Evolutionary conservation across 2,113 vertebrate species (phyloP).

Genomic region (Siniperca chuatsi): DNA sequence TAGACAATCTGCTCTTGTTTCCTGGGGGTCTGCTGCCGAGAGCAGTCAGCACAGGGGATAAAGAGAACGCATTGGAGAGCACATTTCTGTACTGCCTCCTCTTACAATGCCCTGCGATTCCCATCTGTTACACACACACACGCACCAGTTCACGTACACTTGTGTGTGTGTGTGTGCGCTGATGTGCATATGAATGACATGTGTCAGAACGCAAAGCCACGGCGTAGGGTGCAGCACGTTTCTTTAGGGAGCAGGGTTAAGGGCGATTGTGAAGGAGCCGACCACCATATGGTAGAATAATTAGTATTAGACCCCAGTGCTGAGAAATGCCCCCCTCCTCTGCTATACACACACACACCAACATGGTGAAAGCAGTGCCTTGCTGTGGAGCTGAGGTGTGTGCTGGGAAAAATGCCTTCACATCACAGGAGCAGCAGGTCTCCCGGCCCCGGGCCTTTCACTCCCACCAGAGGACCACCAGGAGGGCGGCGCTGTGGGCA

Average conservation of each 20-base stretch:
- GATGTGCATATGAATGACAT: conserved; percentile 91
- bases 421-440: conserved; percentile 86
- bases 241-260: conserved; percentile 84
- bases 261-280: conserved; percentile 88
- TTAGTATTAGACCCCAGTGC: conserved; percentile 93
- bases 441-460: conserved; percentile 50
- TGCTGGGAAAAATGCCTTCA: conserved; percentile 89
- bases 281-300: conserved; percentile 98
- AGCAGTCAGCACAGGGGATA: conserved; percentile 90
- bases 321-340: conserved; percentile 84
- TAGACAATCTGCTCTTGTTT: conserved; percentile 94
- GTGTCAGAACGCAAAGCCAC: conserved; percentile 92
- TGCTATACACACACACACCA: conserved; percentile 20
- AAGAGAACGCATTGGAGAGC: conserved; percentile 85
- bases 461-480: conserved; percentile 60
- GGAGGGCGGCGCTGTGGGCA: conserved; percentile 74
- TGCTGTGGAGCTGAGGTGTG: conserved; percentile 88
- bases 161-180: conserved; percentile 48
- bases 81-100: conserved; percentile 90
- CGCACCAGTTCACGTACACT: conserved; percentile 31
- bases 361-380: conserved; percentile 82
- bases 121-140: conserved; percentile 90
- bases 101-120: conserved; percentile 90
- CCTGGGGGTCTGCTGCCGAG: conserved; percentile 87
- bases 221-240: conserved; percentile 76